Conservation (phyloP, 2,888 invertebrate species). For the Harpalus rufipes region DNA sequence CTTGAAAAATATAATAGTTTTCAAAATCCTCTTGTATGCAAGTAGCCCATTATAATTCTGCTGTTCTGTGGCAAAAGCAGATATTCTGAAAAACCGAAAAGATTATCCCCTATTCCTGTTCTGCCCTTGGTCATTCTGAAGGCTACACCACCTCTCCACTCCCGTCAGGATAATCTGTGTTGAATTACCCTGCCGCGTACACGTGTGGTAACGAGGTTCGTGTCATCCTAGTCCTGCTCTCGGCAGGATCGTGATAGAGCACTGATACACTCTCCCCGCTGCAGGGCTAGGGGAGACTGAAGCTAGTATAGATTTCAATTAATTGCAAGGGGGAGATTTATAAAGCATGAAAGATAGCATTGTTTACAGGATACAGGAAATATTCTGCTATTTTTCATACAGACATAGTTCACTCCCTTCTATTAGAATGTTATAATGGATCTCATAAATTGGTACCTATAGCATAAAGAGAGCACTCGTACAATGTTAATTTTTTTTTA, state of each 20-base stretch:
- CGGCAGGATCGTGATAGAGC: slow-evolving; percentile 4
- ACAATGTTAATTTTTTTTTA: too few species aligned
- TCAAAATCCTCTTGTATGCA: too few species aligned
- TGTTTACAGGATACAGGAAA: background rate
- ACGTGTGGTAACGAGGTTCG: slow-evolving; percentile 54
- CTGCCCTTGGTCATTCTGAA: slow-evolving; percentile 20
- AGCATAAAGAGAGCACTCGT: too few species aligned
- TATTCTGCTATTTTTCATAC: too few species aligned
- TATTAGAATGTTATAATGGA: too few species aligned
- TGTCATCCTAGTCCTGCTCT: slow-evolving; percentile 37
- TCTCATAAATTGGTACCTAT: too few species aligned
- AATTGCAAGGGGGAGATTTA: background rate
- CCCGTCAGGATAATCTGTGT: slow-evolving; percentile 55
- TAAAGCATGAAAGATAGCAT: background rate
- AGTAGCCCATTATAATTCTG: too few species aligned
- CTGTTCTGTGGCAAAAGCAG: too few species aligned
- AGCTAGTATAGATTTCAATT: background rate
- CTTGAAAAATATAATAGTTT: too few species aligned
- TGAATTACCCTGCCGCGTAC: slow-evolving; percentile 39
- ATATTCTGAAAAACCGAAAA: background rate
- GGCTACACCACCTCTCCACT: slow-evolving; percentile 25
- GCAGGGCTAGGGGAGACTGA: background rate
- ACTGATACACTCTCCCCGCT: background rate
- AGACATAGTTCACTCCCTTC: too few species aligned
- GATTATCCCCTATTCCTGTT: background rate